Base-by-base conservation (phyloP, 1,140 invertebrate species). In the Drosophila busckii region DNA sequence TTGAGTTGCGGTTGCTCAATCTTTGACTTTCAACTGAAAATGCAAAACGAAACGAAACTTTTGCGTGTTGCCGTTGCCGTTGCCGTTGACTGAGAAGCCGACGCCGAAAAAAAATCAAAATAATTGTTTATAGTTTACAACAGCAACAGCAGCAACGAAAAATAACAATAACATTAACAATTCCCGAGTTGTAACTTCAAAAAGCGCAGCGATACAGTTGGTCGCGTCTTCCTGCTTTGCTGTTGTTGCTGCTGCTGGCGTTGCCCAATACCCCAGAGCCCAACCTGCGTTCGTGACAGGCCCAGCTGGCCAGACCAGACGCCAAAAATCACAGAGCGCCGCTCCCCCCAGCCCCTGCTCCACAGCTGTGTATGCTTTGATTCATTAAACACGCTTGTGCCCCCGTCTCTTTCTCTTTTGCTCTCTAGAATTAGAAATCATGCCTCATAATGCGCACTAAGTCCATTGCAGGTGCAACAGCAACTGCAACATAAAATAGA, bases 1-100 rank as follows among this genome's bases (percentile, higher is more conserved):
- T 59, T 55, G 35, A 46, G 41, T 17, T 19, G 8, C 10, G 40
- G 31, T 73, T 73, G 50, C 70, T 38, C 41, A 73, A 73, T 75
- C 46, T 62, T 26, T 35, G 54, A 76, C 50, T 80, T 71, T 71
- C 56, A 54, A 60, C 44, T 60, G 15, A 9, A 58, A 65, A 78
- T 73, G 71, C 63, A 78, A 78, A 78, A 70, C 50, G 58, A 71
- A 80, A 80, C 71, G 58, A 71, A 80, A 80, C 71, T 73, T 80
- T 78, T 68, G 71, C 71, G 73, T 78, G n/a, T n/a, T n/a, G 71
- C 71, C 44, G 59, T 54, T 53, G 61, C 50, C 40, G 56, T 53
- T 45, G 59, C 20, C 48, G 68, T 67, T 61, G 68, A 53, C 61
- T 71, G 69, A 71, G 56, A 71, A 71, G 69, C 69, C 68, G 68